Evolutionary conservation across 2,888 invertebrate species (phyloP).

Genomic region (Serripes groenlandicus): DNA sequence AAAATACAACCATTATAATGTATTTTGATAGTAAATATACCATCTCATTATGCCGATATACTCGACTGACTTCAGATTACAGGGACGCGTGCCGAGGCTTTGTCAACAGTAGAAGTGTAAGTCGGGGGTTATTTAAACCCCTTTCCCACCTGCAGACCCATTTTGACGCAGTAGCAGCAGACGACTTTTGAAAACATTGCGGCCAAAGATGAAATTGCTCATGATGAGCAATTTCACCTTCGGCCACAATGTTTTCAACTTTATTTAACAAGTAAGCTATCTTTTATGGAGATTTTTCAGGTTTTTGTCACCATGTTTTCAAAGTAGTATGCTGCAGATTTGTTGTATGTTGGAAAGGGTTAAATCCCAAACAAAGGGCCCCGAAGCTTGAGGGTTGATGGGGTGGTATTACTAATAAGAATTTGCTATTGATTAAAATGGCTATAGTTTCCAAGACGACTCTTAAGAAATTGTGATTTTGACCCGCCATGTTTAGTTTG

Average conservation of each 20-base stretch:
- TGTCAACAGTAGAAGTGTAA: conserved; percentile 35
- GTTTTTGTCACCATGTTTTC: no score
- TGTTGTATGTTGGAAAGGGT: no score
- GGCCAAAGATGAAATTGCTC: no score
- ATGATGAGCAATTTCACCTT: no score
- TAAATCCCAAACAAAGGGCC: conserved; percentile 62
- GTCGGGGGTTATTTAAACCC: conserved; percentile 66
- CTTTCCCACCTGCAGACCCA: no score
- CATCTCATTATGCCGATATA: conserved; percentile 69
- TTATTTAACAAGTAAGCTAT: no score
- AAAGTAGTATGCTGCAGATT: no score
- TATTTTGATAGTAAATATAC: conserved; percentile 67
- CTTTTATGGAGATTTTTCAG: no score
- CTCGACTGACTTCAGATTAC: conserved; percentile 63
- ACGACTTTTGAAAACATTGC: no score
- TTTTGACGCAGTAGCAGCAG: no score
- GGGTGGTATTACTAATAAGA: conserved; percentile 61
- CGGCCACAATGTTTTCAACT: no score
- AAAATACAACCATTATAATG: conserved; percentile 38
- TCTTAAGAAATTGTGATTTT: conserved; percentile 59
- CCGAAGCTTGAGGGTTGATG: conserved; percentile 39
- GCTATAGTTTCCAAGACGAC: conserved; percentile 39
- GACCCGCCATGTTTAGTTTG: conserved; percentile 54
- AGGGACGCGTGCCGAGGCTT: conserved; percentile 56
- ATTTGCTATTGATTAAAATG: conserved; percentile 62